These are phyloP conservation scores for Polyommatus icarus DNA, from an alignment of 2,888 invertebrate species.

Conservation along the genomic window DNA sequence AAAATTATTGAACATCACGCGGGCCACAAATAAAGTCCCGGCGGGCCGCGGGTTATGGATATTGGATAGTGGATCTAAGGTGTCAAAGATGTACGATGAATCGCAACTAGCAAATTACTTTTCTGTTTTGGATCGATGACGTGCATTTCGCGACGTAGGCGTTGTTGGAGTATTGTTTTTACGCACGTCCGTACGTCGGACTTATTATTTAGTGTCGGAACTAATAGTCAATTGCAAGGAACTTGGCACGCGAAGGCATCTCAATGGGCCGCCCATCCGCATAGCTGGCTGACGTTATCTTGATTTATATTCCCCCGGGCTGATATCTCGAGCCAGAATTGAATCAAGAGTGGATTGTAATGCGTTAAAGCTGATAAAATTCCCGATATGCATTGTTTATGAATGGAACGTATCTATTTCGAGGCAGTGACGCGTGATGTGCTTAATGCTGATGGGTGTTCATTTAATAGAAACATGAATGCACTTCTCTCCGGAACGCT, in stretches of 20 bases:
- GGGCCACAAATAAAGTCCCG: too few species aligned
- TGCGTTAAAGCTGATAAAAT: slow-evolving; percentile 57
- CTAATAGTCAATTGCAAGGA: slow-evolving; percentile 59
- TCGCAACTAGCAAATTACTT: not conserved
- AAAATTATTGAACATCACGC: too few species aligned
- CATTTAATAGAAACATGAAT: slow-evolving; percentile 59
- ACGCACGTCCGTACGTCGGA: slow-evolving; percentile 54
- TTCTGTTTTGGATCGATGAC: slow-evolving; percentile 16
- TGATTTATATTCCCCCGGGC: slow-evolving; percentile 65
- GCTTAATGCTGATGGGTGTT: slow-evolving; percentile 56
- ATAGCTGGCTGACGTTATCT: slow-evolving; percentile 69
- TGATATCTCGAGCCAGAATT: slow-evolving; percentile 56
- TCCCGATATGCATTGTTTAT: slow-evolving; percentile 66
- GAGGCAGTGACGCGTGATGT: slow-evolving; percentile 63
- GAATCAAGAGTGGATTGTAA: slow-evolving; percentile 57
- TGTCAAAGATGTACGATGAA: too few species aligned
- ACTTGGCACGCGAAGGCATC: slow-evolving; percentile 71
- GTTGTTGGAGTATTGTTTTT: slow-evolving; percentile 44
- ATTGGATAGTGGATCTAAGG: too few species aligned
- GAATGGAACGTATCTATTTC: slow-evolving; percentile 68
- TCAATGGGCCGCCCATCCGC: slow-evolving; percentile 68
- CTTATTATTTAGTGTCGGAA: slow-evolving; percentile 55
- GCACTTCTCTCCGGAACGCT: slow-evolving; percentile 56
- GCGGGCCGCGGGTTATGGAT: too few species aligned
- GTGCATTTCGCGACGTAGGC: slow-evolving; percentile 35